These are phyloP conservation scores for Crossoptilon crossoptilon DNA, from an alignment of 2,797 vertebrate species.

Conservation along the genomic window DNA sequence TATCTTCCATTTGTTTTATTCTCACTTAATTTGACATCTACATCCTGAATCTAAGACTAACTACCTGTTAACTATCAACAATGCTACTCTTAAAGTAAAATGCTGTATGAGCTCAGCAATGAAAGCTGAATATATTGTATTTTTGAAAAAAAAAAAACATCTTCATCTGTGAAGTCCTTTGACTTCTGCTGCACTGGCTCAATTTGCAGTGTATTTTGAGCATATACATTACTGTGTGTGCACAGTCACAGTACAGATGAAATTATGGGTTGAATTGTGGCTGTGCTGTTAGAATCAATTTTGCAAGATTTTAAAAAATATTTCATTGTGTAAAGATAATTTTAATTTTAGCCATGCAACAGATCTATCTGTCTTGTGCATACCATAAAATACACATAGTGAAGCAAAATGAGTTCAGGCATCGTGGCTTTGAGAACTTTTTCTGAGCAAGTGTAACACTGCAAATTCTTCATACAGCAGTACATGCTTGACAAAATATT, in stretches of 20 bases:
- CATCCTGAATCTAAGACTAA: not conserved
- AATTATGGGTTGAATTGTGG: not conserved
- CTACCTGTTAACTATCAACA: not conserved
- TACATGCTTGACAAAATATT: not conserved
- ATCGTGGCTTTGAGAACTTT: not conserved
- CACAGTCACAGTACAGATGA: not conserved
- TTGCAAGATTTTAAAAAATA: not conserved
- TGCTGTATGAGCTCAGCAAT: not conserved
- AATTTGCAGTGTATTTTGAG: not conserved
- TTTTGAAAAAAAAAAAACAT: not conserved
- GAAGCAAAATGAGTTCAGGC: not conserved
- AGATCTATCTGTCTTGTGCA: not conserved
- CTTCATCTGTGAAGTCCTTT: not conserved
- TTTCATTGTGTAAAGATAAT: not conserved
- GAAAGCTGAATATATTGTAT: not conserved
- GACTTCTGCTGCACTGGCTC: not conserved
- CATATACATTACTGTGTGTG: not conserved
- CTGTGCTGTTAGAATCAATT: not conserved
- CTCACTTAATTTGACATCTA: not conserved
- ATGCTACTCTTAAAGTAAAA: not conserved
- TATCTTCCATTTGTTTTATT: not conserved
- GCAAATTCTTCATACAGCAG: not conserved
- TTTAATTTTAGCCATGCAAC: not conserved
- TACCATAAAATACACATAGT: not conserved
- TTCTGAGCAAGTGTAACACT: not conserved